Evolutionary conservation across 23 tunicate species (phyloP).

Genomic region (Phallusia fumigata): DNA sequence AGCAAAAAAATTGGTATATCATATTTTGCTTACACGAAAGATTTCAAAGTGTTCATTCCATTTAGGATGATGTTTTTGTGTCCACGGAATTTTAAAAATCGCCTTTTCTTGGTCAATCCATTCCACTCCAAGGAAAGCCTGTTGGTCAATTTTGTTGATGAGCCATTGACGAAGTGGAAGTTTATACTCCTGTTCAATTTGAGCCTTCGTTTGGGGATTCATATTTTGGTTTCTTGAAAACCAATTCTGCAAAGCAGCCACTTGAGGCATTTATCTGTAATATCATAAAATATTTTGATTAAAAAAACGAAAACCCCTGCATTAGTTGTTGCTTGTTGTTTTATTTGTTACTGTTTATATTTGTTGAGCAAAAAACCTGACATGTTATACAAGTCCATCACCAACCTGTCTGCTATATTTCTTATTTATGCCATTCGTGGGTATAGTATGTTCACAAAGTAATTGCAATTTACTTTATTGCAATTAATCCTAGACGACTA

Average conservation of each 20-base stretch:
- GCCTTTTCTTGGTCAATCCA: constrained; percentile 31
- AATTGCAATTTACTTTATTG: too few relatives aligned
- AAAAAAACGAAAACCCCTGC: too few relatives aligned
- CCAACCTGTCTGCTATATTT: too few relatives aligned
- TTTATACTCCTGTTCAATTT: constrained; percentile 44
- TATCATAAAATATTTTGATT: neutral
- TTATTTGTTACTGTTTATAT: too few relatives aligned
- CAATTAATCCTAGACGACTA: too few relatives aligned
- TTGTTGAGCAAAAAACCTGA: too few relatives aligned
- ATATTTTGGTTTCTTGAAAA: neutral
- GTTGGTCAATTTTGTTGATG: constrained; percentile 26
- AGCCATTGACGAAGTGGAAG: constrained; percentile 68
- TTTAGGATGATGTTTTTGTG: constrained; percentile 50
- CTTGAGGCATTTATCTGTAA: neutral
- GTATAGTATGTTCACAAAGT: too few relatives aligned
- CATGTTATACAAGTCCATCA: too few relatives aligned
- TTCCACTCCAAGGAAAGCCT: constrained; percentile 40
- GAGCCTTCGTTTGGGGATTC: neutral
- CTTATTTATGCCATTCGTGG: too few relatives aligned
- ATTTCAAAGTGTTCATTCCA: constrained; percentile 47
- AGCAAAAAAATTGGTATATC: neutral
- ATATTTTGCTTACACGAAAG: constrained; percentile 25
- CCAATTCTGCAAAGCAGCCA: neutral
- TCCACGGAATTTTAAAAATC: constrained; percentile 61
- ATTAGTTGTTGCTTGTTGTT: too few relatives aligned